These are phyloP conservation scores for Anhinga rufa DNA, from an alignment of 2,113 vertebrate species.

Conservation along the genomic window DNA sequence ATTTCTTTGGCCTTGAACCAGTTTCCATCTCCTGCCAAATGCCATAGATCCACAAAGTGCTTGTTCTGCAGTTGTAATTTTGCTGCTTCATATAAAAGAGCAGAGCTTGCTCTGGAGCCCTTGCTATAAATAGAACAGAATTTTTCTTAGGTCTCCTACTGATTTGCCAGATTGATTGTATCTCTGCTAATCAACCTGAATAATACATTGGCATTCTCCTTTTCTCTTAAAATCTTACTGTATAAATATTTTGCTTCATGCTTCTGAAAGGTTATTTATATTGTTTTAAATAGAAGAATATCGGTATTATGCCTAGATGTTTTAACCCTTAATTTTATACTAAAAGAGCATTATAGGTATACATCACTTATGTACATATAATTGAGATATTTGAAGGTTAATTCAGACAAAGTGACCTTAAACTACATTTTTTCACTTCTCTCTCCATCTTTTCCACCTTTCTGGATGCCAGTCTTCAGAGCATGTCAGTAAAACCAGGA, in stretches of 20 bases:
- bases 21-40: slow-evolving; percentile 54
- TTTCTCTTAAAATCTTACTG: background rate
- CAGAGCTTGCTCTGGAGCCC: slow-evolving; percentile 40
- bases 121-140: slow-evolving; percentile 69
- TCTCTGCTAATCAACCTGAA: slow-evolving; percentile 55
- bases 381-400: background rate
- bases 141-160: slow-evolving; percentile 61
- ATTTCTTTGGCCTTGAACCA: slow-evolving; percentile 68
- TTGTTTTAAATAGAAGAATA: background rate
- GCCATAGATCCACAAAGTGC: slow-evolving; percentile 61
- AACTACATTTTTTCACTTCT: background rate
- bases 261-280: background rate
- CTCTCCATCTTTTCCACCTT: background rate
- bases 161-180: slow-evolving; percentile 62
- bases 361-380: background rate
- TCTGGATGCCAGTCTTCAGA: background rate
- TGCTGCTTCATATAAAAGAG: slow-evolving; percentile 65
- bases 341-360: background rate
- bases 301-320: background rate
- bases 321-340: background rate
- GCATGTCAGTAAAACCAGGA: background rate
- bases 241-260: background rate
- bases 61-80: slow-evolving; percentile 70
- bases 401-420: background rate
- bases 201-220: slow-evolving; percentile 33